phyloP scores from a whole-genome alignment of 2,797 vertebrate genomes.

The Sebastes baramenuke region DNA sequence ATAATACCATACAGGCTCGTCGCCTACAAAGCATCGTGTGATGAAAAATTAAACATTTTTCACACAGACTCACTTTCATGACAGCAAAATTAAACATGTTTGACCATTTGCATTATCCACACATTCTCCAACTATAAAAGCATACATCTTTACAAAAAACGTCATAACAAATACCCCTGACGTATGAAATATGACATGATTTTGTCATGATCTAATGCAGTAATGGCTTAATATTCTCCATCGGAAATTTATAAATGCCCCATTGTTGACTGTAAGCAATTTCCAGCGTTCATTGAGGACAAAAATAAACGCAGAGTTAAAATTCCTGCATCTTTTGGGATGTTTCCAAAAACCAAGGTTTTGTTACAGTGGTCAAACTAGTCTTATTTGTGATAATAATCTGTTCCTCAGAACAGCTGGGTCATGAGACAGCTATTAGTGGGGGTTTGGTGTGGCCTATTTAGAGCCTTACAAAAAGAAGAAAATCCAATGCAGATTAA shows the following conservation, averaged over 20 bases:
- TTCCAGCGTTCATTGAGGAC: neutral
- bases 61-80: constrained; percentile 30
- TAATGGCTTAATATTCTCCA: constrained; percentile 15
- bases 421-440: constrained; percentile 63
- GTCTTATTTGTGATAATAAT: constrained; percentile 54
- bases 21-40: constrained; percentile 46
- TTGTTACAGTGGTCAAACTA: constrained; percentile 37
- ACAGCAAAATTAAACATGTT: constrained; percentile 26
- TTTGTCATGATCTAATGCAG: neutral
- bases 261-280: constrained; percentile 13
- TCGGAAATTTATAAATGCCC: constrained; percentile 5
- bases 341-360: constrained; percentile 48
- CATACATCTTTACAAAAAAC: constrained; percentile 14
- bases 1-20: constrained; percentile 53
- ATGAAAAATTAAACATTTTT: constrained; percentile 16
- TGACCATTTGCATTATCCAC: constrained; percentile 21
- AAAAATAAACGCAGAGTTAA: constrained; percentile 3
- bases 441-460: constrained; percentile 33
- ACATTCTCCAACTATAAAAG: constrained; percentile 33
- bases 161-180: neutral
- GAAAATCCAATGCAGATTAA: constrained; percentile 31
- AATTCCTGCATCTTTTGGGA: constrained; percentile 44
- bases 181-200: neutral
- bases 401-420: constrained; percentile 31
- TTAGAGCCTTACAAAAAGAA: constrained; percentile 49